A percentile compares a stretch with the other conserved stretches of the same genome.
These are phyloP conservation scores for Rhagoletis zephyria DNA, from an alignment of 1,140 invertebrate species.

Conservation along the genomic window DNA sequence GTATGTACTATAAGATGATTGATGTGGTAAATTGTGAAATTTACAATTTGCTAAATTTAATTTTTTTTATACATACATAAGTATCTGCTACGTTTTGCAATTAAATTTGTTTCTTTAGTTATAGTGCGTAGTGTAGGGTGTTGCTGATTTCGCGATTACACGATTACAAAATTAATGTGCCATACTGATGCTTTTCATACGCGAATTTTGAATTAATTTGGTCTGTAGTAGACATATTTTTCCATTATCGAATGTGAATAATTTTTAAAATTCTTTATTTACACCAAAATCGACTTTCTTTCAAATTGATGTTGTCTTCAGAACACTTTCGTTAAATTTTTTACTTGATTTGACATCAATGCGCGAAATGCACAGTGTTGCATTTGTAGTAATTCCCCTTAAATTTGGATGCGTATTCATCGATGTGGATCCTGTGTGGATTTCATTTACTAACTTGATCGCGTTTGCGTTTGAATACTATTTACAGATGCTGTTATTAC, in stretches of 20 bases:
- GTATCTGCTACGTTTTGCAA: background rate
- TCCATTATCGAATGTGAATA: background rate
- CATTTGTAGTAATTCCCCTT: background rate
- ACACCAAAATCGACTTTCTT: background rate
- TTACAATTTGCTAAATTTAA: background rate
- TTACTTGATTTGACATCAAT: background rate
- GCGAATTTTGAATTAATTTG: background rate
- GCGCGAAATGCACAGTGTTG: background rate
- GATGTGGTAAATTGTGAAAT: background rate
- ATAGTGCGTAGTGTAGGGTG: background rate
- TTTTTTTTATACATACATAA: background rate
- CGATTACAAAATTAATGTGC: conserved; percentile 26
- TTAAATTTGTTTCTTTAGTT: background rate
- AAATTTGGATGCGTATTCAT: background rate
- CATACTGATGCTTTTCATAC: conserved; percentile 26
- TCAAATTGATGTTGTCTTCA: conserved; percentile 11
- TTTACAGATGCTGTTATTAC: conserved; percentile 42
- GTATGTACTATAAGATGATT: background rate
- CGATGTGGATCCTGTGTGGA: conserved; percentile 24
- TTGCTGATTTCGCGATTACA: background rate
- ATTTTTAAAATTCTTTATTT: background rate
- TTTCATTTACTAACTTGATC: background rate
- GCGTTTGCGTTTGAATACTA: conserved; percentile 34
- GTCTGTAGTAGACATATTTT: no score
- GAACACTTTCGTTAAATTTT: conserved; percentile 13